Percentiles rank a stretch among this genome's conserved stretches.
Conservation (phyloP, 2,113 vertebrate genomes). For the Tiliqua scincoides region DNA sequence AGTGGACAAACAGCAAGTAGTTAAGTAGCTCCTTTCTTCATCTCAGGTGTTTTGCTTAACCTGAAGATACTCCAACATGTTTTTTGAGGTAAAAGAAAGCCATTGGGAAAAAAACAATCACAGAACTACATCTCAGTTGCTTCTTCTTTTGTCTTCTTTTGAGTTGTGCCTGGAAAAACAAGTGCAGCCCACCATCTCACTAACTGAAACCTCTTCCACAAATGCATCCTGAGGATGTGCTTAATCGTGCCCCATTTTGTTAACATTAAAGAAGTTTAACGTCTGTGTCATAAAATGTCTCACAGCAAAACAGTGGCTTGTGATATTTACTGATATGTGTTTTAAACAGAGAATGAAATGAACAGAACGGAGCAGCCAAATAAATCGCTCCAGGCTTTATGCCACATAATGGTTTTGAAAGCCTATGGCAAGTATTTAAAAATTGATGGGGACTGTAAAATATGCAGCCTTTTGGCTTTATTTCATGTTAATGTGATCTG, state of each 20-base stretch:
- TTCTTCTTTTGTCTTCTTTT: background rate
- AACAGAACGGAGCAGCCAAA: background rate
- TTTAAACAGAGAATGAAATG: background rate
- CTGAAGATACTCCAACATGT: background rate
- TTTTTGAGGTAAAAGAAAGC: background rate
- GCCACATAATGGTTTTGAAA: background rate
- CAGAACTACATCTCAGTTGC: background rate
- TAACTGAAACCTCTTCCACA: background rate
- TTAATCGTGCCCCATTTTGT: background rate
- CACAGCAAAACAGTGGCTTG: background rate
- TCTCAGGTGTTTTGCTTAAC: background rate
- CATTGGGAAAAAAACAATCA: background rate
- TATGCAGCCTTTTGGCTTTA: background rate
- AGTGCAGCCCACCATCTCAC: background rate
- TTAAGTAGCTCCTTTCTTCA: background rate
- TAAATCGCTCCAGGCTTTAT: background rate
- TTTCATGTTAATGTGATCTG: background rate
- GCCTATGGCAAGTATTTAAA: background rate
- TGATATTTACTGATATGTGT: background rate
- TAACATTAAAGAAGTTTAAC: background rate
- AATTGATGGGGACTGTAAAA: background rate
- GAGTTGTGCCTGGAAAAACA: background rate
- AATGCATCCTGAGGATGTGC: background rate
- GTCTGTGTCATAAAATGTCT: background rate
- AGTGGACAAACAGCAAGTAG: too few species aligned